These are phyloP conservation scores for Xanthia togata DNA, from an alignment of 2,888 invertebrate species.

Conservation along the genomic window DNA sequence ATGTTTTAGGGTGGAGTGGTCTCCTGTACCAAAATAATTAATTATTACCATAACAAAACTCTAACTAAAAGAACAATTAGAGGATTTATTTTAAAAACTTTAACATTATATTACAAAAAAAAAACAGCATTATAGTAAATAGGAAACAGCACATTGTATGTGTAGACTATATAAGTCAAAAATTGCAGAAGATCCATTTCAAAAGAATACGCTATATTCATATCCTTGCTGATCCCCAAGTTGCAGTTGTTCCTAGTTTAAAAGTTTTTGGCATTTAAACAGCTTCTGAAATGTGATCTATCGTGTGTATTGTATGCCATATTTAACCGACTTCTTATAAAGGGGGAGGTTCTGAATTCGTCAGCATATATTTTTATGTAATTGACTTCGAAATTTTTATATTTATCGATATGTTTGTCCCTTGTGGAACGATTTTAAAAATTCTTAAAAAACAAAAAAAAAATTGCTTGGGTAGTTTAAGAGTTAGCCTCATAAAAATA, in stretches of 20 bases:
- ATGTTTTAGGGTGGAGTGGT: neutral
- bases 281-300: neutral
- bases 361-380: too few relatives aligned
- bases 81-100: neutral
- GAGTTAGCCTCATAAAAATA: too few relatives aligned
- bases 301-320: neutral
- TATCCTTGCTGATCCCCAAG: neutral
- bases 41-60: neutral
- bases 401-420: too few relatives aligned
- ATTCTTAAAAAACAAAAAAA: too few relatives aligned
- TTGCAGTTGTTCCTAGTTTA: neutral
- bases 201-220: neutral
- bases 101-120: neutral
- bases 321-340: too few relatives aligned
- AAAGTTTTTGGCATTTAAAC: neutral
- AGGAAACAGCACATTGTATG: constrained; percentile 46
- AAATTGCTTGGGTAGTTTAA: too few relatives aligned
- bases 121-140: constrained; percentile 24
- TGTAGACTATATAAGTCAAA: neutral
- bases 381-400: too few relatives aligned
- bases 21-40: neutral
- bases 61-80: neutral
- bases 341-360: too few relatives aligned
- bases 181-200: constrained; percentile 29
- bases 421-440: too few relatives aligned